Base-by-base conservation (phyloP, 2,888 invertebrate genomes). In the Pseudanteris insignis region DNA sequence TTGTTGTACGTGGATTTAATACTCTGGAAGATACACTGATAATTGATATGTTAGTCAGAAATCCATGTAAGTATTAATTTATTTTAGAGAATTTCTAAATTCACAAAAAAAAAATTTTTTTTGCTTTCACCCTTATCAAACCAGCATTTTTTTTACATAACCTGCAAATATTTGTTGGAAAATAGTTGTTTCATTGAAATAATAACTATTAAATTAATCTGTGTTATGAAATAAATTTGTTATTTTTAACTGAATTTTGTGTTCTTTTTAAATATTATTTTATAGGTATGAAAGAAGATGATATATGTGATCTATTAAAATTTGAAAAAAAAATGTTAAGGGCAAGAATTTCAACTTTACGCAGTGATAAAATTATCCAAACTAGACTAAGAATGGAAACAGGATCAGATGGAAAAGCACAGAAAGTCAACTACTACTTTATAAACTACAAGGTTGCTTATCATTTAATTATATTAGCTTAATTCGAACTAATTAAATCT, bases 361-460 rank as follows among this genome's bases (percentile, higher is more conserved):
- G 91, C 78, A 93, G 88, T 75, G 97, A 97, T 77, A 95, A 96
- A 83, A 94, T 97, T 74, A 89, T 95, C 64, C 94, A 94, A 86
- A 90, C 92, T 21, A 86, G 94, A 69, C 83, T 96, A 70, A 89
- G 92, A 83, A 95, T 96, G 91, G 96, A 96, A 84, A 96, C 96
- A 46, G 95, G 92, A 25, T 85, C 88, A 0, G 96, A 97, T 81
- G 94, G 95, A 2, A 95, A 94, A 83, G 93, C 94, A 21, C 94
- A 94, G 73, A 92, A 94, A 84, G 94, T 96, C 11, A 96, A 96
- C 81, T 97, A 96, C 80, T 97, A 96, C 81, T 97, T 94, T 76
- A 96, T 97, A 69, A 96, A 96, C 81, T 97, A 96, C 81, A 94
- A 94, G 77, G 30, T 30, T 5, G 26, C n/a, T 7, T n/a, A n/a